A percentile compares a stretch with the other conserved stretches of the same genome.
These are phyloP conservation scores for Syngnathoides biaculeatus DNA, from an alignment of 2,113 vertebrate species.

Conservation along the genomic window DNA sequence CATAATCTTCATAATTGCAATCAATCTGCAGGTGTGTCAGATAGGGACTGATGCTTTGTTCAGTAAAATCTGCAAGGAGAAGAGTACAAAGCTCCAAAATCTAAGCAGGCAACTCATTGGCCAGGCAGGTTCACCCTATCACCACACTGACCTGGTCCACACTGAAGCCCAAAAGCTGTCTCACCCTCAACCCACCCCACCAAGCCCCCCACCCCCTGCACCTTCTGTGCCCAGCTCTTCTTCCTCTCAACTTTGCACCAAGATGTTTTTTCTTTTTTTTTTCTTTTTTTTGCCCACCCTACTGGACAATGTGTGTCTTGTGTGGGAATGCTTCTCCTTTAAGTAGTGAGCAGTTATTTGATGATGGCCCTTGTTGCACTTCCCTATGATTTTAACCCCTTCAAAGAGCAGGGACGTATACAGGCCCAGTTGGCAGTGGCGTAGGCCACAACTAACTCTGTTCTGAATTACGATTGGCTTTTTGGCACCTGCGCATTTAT, in stretches of 20 bases:
- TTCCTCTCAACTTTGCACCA: constrained; percentile 53
- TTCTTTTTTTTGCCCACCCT: constrained; percentile 5
- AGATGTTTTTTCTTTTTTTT: constrained; percentile 39
- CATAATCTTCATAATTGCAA: neutral
- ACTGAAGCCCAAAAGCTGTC: constrained; percentile 66
- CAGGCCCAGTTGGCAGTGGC: constrained; percentile 50
- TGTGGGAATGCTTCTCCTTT: constrained; percentile 69
- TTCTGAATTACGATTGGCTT: constrained; percentile 32
- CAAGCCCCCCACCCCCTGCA: neutral
- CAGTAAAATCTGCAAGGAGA: constrained; percentile 11
- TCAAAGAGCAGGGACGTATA: constrained; percentile 70
- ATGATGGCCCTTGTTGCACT: constrained; percentile 72
- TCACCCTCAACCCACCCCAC: neutral
- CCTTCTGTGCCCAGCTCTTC: constrained; percentile 28
- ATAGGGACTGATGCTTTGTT: neutral
- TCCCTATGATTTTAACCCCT: constrained; percentile 78
- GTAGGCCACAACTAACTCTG: constrained; percentile 50
- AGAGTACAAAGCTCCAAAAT: constrained; percentile 12
- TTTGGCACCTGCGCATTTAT: neutral
- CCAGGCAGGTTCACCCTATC: constrained; percentile 66
- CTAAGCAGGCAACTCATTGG: constrained; percentile 33
- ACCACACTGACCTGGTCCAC: constrained; percentile 74
- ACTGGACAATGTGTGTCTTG: constrained; percentile 58
- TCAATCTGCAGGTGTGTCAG: neutral
- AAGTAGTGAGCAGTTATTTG: constrained; percentile 74